phyloP scores from a whole-genome alignment of 1,140 invertebrate species.

The Agrilus planipennis region DNA sequence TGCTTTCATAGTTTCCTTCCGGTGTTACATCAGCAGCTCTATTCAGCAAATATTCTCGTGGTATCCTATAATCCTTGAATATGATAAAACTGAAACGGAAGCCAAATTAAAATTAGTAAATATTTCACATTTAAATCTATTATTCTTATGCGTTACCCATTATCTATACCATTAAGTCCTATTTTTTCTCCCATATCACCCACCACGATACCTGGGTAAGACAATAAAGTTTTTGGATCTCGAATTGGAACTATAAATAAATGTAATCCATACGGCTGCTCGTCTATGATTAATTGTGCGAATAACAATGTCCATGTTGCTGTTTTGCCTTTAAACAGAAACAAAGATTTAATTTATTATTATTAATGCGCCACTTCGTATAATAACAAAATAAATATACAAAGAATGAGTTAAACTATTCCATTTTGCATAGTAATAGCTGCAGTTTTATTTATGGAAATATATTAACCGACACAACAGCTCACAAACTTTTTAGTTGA shows the following conservation, averaged over 20 bases:
- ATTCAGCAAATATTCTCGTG: conserved; percentile 77
- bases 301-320: conserved; percentile 80
- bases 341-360: too few relatives aligned
- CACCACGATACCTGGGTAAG: conserved; percentile 56
- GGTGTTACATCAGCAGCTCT: conserved; percentile 76
- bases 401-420: too few relatives aligned
- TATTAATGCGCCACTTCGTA: too few relatives aligned
- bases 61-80: conserved; percentile 78
- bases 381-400: too few relatives aligned
- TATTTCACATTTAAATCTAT: neutral
- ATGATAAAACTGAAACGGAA: conserved; percentile 62
- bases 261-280: conserved; percentile 75
- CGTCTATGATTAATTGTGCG: conserved; percentile 74
- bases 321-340: conserved; percentile 65
- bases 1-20: conserved; percentile 72
- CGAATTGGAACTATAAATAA: conserved; percentile 73
- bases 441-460: too few relatives aligned
- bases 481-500: too few relatives aligned
- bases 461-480: too few relatives aligned
- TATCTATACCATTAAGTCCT: conserved; percentile 80
- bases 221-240: conserved; percentile 57
- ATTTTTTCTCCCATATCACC: conserved; percentile 85
- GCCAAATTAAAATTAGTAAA: conserved; percentile 2
- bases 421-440: too few relatives aligned
- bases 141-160: conserved; percentile 45